These are phyloP conservation scores for Oryzias javanicus DNA, from an alignment of 2,113 vertebrate species.

Conservation along the genomic window DNA sequence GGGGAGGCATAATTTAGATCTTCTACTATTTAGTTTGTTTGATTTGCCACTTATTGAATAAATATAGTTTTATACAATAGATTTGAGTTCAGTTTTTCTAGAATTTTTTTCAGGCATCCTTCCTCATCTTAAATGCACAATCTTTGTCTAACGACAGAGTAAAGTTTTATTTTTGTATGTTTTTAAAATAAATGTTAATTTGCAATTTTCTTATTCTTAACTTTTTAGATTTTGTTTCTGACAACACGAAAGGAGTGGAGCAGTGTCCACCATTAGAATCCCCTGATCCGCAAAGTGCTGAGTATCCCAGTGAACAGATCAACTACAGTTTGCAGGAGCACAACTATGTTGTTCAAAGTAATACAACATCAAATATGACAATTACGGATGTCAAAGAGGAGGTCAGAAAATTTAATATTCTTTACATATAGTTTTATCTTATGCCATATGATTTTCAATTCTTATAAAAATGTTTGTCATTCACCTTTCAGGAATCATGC, in stretches of 20 bases:
- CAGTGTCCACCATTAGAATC: conserved; percentile 19
- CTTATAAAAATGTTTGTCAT: background rate
- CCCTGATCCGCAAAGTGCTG: conserved; percentile 11
- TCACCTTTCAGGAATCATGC: conserved; percentile 1
- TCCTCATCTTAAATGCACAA: too few relatives aligned
- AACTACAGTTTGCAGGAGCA: conserved; percentile 46
- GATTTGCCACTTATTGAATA: too few relatives aligned
- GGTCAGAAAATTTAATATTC: conserved; percentile 23
- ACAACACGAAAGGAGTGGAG: conserved; percentile 20
- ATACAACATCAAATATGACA: conserved; percentile 30
- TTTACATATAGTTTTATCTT: too few relatives aligned
- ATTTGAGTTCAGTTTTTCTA: too few relatives aligned
- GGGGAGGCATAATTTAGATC: too few relatives aligned
- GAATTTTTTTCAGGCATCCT: too few relatives aligned
- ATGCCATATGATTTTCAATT: too few relatives aligned
- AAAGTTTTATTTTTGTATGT: too few relatives aligned
- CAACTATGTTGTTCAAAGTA: conserved; percentile 25
- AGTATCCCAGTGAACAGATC: background rate
- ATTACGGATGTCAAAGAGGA: conserved; percentile 56
- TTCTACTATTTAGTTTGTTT: too few relatives aligned
- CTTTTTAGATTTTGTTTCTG: conserved; percentile 46
- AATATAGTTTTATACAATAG: too few relatives aligned
- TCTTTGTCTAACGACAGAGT: too few relatives aligned
- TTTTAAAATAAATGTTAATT: too few relatives aligned
- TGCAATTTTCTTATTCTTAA: background rate